phyloP scores from a whole-genome alignment of 2,113 vertebrate species.

The Otocyon megalotis region DNA sequence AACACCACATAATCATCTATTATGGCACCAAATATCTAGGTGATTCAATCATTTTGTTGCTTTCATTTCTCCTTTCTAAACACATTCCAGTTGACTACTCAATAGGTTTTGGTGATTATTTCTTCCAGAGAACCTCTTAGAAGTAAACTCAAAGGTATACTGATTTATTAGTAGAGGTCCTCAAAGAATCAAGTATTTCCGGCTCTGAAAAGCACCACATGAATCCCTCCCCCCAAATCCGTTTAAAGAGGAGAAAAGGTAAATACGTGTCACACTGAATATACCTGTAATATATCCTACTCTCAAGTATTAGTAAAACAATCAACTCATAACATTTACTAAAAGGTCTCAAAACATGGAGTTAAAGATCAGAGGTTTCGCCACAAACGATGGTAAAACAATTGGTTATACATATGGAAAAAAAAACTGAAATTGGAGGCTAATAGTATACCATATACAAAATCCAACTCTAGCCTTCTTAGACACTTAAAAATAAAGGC shows the following conservation, averaged over 20 bases:
- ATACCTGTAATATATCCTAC: background rate
- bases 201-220: constrained; percentile 39
- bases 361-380: background rate
- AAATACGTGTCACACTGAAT: background rate
- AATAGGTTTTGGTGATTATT: constrained; percentile 54
- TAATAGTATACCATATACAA: constrained; percentile 9
- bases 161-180: constrained; percentile 1
- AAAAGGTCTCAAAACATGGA: constrained; percentile 51
- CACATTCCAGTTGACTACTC: constrained; percentile 37
- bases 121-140: constrained; percentile 5
- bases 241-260: background rate
- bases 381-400: background rate
- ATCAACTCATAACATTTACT: constrained; percentile 39
- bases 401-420: background rate
- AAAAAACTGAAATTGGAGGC: background rate
- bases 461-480: background rate
- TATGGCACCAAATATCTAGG: constrained; percentile 27
- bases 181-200: constrained; percentile 46
- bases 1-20: constrained; percentile 33
- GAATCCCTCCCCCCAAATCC: background rate
- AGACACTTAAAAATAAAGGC: constrained; percentile 31
- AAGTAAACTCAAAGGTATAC: constrained; percentile 38
- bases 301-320: constrained; percentile 48
- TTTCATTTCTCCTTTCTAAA: constrained; percentile 53
- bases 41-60: constrained; percentile 19